Evolutionary conservation across 53 echinoderm and acorn worm species (phyloP), one percentile per base, ranked within the genome.

Genomic region (Crossaster papposus): DNA sequence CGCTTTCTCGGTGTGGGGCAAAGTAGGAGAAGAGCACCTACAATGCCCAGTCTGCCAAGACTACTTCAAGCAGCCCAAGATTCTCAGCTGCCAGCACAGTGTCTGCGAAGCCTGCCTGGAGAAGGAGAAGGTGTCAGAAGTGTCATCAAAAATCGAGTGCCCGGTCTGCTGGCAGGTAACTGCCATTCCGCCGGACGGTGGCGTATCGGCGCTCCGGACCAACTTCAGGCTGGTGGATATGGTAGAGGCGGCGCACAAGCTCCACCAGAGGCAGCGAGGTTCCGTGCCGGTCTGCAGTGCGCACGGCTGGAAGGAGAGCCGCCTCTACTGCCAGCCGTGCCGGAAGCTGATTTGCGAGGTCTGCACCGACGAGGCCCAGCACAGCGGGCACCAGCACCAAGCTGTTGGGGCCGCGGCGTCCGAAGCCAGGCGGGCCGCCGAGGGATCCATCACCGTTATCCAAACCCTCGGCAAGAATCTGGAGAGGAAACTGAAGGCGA

Each of bases 261-360:
- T 23, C 12, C 79, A 78, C 79, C 79, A 52, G 53, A 29, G 32
- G 52, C 26, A 78, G 52, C 51, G 32, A 52, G 28, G 79, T 1
- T 50, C 79, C 52, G 79, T 51, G 52, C 51, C 51, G 13, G 79
- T 78, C 29, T 78, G 79, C 53, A 51, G 53, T 10, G 32, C 23
- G 7, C 79, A 78, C 53, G 28, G 79, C n/a, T 78, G 79, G 79
- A 78, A 30, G 79, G 79, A 78, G 79, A 78, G 79, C 53, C 51
- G 22, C 1, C 53, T 78, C 0, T 78, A 24, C 52, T 78, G 79
- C 24, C 26, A 78, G 11, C 51, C 79, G 10, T 78, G 79, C 53
- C 24, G 24, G 4, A 29, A 78, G 79, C 53, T 78, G 8, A 78
- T 78, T 26, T 78, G 79, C 29, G 52, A 78, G 23, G 32, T 51